Evolutionary conservation across 2,797 vertebrate species (phyloP).

Genomic region (Ctenopoma kingsleyae): DNA sequence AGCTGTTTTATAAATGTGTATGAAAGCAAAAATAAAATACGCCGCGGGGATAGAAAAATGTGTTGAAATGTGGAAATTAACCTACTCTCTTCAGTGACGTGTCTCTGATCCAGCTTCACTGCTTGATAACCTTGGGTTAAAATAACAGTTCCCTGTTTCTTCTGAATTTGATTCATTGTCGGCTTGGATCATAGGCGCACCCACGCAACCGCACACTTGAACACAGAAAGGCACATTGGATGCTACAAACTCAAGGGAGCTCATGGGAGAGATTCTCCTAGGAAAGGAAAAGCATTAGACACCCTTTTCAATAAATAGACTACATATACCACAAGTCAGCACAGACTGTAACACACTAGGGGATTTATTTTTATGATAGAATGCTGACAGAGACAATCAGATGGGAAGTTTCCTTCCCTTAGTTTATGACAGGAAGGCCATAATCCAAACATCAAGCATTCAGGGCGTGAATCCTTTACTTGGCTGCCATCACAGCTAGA

Average conservation of each 20-base stretch:
- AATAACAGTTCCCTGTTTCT: slow-evolving; percentile 37
- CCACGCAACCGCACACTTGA: not conserved
- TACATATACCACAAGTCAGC: slow-evolving; percentile 44
- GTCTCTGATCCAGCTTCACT: not conserved
- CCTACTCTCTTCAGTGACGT: slow-evolving; percentile 9
- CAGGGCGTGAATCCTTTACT: slow-evolving; percentile 66
- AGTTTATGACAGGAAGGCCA: slow-evolving; percentile 67
- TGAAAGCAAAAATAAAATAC: not conserved
- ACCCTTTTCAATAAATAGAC: not conserved
- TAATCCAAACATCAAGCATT: slow-evolving; percentile 64
- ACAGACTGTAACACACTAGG: slow-evolving; percentile 1
- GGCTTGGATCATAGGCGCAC: not conserved
- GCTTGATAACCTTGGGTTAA: slow-evolving; percentile 9
- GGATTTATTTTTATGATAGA: slow-evolving; percentile 41
- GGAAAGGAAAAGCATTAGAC: not conserved
- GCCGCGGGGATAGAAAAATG: too few species aligned
- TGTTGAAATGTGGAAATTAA: not conserved
- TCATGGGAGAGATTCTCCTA: not conserved
- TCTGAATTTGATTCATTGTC: slow-evolving; percentile 47
- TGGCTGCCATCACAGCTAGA: slow-evolving; percentile 52
- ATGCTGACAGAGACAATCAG: slow-evolving; percentile 57
- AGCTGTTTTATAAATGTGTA: too few species aligned
- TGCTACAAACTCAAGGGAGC: not conserved
- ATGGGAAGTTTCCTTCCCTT: slow-evolving; percentile 50
- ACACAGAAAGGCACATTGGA: slow-evolving; percentile 6